Evolutionary conservation across 2,797 vertebrate species (phyloP).

Genomic region (Peromyscus nudipes): DNA sequence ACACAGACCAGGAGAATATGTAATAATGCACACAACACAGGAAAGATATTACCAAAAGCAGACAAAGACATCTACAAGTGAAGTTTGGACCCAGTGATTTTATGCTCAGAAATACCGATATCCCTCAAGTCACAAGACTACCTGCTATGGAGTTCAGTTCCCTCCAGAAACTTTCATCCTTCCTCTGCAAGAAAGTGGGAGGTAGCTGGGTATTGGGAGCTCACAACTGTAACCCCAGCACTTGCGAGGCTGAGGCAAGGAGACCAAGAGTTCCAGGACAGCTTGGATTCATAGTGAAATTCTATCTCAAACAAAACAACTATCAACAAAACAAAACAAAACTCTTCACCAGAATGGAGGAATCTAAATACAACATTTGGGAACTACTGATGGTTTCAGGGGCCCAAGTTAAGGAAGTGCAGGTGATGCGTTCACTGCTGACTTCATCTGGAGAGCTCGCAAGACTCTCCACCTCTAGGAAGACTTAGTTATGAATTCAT

Average conservation of each 20-base stretch:
- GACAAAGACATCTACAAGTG: background rate
- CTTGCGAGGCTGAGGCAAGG: background rate
- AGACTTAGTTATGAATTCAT: background rate
- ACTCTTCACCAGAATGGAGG: background rate
- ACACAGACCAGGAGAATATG: background rate
- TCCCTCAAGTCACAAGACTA: background rate
- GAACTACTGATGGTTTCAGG: background rate
- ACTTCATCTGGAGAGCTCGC: background rate
- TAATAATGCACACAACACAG: background rate
- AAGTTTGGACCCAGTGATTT: background rate
- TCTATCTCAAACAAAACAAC: background rate
- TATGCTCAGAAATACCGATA: background rate
- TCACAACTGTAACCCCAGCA: background rate
- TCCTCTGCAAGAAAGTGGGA: background rate
- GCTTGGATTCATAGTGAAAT: background rate
- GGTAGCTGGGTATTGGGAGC: background rate
- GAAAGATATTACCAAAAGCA: background rate
- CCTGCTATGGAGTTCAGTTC: background rate
- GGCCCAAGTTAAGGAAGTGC: background rate
- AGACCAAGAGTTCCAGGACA: background rate
- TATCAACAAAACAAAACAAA: background rate
- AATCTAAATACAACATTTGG: background rate
- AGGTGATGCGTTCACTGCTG: background rate
- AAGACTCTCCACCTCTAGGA: background rate
- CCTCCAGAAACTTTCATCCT: constrained; percentile 33